Conservation (phyloP, 1,140 invertebrate genomes). For the Trachelipus rathkii region DNA sequence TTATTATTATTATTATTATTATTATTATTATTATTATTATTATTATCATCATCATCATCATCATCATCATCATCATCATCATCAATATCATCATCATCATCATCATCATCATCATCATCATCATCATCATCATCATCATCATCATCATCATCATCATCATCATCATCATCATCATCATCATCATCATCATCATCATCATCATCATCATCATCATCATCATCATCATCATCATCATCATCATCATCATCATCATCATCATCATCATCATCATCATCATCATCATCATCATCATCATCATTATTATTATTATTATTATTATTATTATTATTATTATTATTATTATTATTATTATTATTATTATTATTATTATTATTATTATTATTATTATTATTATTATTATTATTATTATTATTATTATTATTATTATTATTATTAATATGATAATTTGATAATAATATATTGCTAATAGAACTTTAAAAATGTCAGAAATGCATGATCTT, state of each 20-base stretch:
- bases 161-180: conserved; percentile 11
- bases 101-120: conserved; percentile 11
- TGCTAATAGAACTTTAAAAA: too few species aligned
- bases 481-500: too few species aligned
- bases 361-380: conserved; percentile 11
- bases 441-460: too few species aligned
- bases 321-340: conserved; percentile 11
- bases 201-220: conserved; percentile 10
- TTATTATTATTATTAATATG: too few species aligned
- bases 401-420: conserved; percentile 11
- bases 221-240: conserved; percentile 10
- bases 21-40: too few species aligned
- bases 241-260: conserved; percentile 11
- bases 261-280: conserved; percentile 11
- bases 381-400: conserved; percentile 11
- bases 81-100: conserved; percentile 6
- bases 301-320: conserved; percentile 11
- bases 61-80: not conserved
- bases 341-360: conserved; percentile 11
- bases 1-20: too few species aligned
- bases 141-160: conserved; percentile 11
- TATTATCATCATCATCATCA: too few species aligned
- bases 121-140: conserved; percentile 11
- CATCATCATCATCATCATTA: conserved; percentile 11
- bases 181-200: conserved; percentile 10